Conservation (phyloP, 2,797 vertebrate species). For the Cossypha caffra region DNA sequence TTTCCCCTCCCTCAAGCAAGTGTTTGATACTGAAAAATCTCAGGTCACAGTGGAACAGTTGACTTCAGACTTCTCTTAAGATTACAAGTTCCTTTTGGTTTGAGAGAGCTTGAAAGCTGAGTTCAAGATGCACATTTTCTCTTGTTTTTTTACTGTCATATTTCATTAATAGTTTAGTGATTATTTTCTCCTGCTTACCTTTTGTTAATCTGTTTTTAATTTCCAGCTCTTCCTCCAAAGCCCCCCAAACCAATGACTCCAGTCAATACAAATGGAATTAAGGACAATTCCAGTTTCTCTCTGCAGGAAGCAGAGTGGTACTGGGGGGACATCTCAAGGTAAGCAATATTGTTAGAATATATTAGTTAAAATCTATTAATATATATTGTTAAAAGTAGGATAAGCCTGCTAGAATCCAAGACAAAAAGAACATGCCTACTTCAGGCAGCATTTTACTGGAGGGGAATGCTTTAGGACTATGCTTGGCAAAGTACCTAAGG, state of each 20-base stretch:
- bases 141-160: not conserved
- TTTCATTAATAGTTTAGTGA: not conserved
- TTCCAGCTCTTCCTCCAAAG: slow-evolving; percentile 94
- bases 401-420: not conserved
- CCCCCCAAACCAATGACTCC: slow-evolving; percentile 88
- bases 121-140: not conserved
- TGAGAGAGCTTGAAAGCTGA: not conserved
- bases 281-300: slow-evolving; percentile 81
- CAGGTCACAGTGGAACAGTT: not conserved
- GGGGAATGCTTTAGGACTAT: not conserved
- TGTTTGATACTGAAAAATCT: not conserved
- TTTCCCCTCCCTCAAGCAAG: not conserved
- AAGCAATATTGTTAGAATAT: slow-evolving; percentile 40
- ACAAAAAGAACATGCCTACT: not conserved
- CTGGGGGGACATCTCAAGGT: slow-evolving; percentile 99
- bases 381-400: not conserved
- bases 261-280: slow-evolving; percentile 80
- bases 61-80: not conserved
- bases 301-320: slow-evolving; percentile 98
- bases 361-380: not conserved
- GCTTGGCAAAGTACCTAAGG: not conserved
- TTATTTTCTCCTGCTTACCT: not conserved
- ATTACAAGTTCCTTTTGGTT: not conserved
- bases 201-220: slow-evolving; percentile 36
- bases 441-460: not conserved